These are phyloP conservation scores for Leptocoma aspasia DNA, from an alignment of 2,113 vertebrate species.

Conservation along the genomic window DNA sequence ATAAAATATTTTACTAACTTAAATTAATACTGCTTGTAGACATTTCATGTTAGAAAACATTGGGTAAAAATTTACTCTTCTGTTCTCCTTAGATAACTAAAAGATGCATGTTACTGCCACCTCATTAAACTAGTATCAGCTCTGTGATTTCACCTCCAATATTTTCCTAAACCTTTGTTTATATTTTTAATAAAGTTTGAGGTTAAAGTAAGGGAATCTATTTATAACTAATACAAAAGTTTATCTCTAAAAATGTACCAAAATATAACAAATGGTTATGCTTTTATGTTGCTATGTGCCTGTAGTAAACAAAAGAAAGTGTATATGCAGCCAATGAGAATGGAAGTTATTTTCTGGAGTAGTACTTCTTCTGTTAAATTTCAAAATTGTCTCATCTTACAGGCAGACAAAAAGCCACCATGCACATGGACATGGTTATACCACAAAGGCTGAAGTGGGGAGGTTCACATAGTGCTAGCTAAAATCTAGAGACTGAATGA, in stretches of 20 bases:
- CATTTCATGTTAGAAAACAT: not conserved
- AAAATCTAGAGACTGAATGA: not conserved
- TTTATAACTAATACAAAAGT: not conserved
- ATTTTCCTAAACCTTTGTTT: not conserved
- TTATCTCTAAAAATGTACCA: not conserved
- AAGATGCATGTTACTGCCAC: not conserved
- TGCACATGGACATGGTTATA: not conserved
- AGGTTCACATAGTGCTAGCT: not conserved
- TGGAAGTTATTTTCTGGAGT: not conserved
- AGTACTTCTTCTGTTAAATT: not conserved
- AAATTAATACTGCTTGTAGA: not conserved
- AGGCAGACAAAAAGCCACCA: not conserved
- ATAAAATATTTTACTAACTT: constrained; percentile 22
- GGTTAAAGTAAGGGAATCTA: not conserved
- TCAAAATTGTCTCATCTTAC: not conserved
- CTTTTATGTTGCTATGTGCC: not conserved
- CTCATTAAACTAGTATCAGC: not conserved
- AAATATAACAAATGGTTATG: not conserved
- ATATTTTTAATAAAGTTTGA: not conserved
- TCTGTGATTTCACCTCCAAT: not conserved
- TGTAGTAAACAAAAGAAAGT: not conserved
- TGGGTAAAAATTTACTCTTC: not conserved
- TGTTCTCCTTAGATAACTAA: not conserved
- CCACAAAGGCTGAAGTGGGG: not conserved
- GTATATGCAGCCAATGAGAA: not conserved